Percentiles rank a stretch among this genome's conserved stretches.
These are phyloP conservation scores for Abramis brama DNA, from an alignment of 2,113 vertebrate species.

Conservation along the genomic window DNA sequence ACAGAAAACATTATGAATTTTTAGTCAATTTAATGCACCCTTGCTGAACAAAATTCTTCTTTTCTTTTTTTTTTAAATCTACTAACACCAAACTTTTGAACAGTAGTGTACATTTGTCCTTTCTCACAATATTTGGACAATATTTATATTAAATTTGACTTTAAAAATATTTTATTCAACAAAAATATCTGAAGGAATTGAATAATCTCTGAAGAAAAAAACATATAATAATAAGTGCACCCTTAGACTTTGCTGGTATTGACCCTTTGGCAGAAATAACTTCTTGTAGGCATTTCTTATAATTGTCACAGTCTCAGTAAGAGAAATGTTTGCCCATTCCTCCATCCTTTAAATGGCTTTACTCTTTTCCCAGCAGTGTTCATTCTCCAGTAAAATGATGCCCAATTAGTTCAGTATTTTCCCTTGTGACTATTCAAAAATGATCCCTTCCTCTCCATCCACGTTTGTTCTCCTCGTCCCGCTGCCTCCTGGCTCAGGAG, in stretches of 20 bases:
- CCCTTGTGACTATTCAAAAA: slow-evolving; percentile 5
- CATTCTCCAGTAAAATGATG: not conserved
- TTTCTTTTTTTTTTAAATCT: too few species aligned
- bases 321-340: not conserved
- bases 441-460: slow-evolving; percentile 3
- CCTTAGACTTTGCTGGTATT: not conserved
- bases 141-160: not conserved
- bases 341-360: not conserved
- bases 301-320: not conserved
- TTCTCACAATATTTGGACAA: not conserved
- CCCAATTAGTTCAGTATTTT: not conserved
- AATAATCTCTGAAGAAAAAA: not conserved
- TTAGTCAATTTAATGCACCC: not conserved
- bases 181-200: not conserved
- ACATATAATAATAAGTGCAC: not conserved
- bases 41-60: not conserved
- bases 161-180: not conserved
- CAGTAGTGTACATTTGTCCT: not conserved
- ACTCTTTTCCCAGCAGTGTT: not conserved
- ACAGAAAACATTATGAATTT: not conserved
- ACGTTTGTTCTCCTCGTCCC: not conserved
- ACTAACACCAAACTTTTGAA: not conserved
- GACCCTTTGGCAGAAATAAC: not conserved
- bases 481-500: not conserved
- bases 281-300: not conserved